Evolutionary conservation across 1,140 invertebrate species (phyloP), one percentile per base, ranked within the genome.

Genomic region (Drosophila sproati): DNA sequence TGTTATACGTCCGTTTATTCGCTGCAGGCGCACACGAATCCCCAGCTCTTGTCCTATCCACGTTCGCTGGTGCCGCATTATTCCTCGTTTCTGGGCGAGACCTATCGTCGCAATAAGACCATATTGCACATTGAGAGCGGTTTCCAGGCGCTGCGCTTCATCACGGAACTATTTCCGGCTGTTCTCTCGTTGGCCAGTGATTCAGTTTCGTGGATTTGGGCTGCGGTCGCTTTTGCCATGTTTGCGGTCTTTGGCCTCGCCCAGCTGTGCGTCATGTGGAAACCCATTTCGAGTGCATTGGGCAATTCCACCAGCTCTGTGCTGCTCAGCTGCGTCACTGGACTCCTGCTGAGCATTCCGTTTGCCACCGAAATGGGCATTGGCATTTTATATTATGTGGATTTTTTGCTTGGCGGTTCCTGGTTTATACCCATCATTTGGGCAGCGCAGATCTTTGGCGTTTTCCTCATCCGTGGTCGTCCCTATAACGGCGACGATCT

Each of bases 301-400:
- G 96, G 96, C 95, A 97, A 93, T 96, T 98, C 68, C 82, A 97
- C 96, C 0, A 97, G 96, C 4, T 97, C 98, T 52, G 97, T 97
- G 0, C 96, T 98, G 83, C 95, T 97, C 57, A 96, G 96, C 79
- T 98, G 97, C 80, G 95, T 96, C 0, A 95, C 96, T 59, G 97
- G 96, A 5, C 96, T 98, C 67, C 94, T 97, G 10, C 92, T 98
- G n/a, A 97, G 97, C 20, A 94, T 99, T 77, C 95, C 97, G 29
- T 95, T 99, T 93, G 96, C 96, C 54, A 98, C 97, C 12, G 97
- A 98, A 94, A 94, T 96, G 81, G 97, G 97, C n/a, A 96, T 98
- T 62, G 95, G 95, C 67, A 95, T 97, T 3, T 94, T 98, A 0
- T 97, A 98, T 89, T 97, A 97, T 87, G 91, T 98, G 81, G 97